These are phyloP conservation scores for Miichthys miiuy DNA, from an alignment of 2,797 vertebrate genomes.

Conservation along the genomic window DNA sequence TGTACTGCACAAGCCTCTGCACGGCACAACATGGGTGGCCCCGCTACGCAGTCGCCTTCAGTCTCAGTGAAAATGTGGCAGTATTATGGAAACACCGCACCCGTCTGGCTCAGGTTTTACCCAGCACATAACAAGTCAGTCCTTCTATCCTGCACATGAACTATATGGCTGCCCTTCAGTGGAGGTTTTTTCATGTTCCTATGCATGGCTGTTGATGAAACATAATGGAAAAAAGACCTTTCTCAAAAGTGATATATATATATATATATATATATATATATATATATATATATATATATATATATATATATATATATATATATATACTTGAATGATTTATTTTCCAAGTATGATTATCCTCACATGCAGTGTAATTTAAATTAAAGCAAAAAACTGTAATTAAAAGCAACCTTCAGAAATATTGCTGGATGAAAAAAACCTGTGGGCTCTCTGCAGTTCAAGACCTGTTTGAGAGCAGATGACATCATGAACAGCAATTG, in stretches of 20 bases:
- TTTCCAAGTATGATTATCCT: background rate
- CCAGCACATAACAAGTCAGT: slow-evolving; percentile 55
- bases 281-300: slow-evolving; percentile 4
- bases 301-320: slow-evolving; percentile 2
- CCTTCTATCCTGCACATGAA: slow-evolving; percentile 57
- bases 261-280: slow-evolving; percentile 2
- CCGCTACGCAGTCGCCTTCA: slow-evolving; percentile 73
- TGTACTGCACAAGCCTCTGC: slow-evolving; percentile 75
- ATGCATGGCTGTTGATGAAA: slow-evolving; percentile 11
- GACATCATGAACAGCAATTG: slow-evolving; percentile 7
- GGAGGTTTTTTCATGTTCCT: slow-evolving; percentile 34
- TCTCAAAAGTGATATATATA: slow-evolving; percentile 19
- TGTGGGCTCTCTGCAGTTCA: background rate
- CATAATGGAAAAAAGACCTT: slow-evolving; percentile 10
- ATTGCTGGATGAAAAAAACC: background rate
- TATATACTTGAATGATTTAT: background rate
- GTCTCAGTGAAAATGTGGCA: slow-evolving; percentile 76
- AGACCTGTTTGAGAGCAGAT: background rate
- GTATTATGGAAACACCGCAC: slow-evolving; percentile 78
- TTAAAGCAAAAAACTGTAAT: background rate
- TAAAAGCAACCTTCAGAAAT: background rate
- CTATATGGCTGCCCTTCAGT: slow-evolving; percentile 39
- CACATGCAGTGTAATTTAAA: background rate
- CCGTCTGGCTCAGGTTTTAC: slow-evolving; percentile 67
- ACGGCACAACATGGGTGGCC: slow-evolving; percentile 84